Base-by-base conservation (phyloP, 2,797 vertebrate species). In the Dendrocincla tyrannina region DNA sequence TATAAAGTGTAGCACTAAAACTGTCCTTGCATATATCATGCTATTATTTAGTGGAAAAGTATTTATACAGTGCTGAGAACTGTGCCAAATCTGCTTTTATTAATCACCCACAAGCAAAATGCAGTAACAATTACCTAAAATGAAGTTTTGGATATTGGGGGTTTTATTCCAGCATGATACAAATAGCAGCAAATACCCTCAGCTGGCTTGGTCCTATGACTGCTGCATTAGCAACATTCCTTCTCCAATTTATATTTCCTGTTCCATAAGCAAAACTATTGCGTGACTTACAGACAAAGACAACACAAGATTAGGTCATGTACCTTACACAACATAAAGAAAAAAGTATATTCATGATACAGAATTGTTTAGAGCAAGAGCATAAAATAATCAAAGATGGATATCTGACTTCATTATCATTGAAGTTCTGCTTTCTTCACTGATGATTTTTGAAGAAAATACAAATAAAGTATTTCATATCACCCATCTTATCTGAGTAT, bases 111-210 rank as follows among this genome's bases (percentile, higher is more conserved):
- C 18, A 53, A 89, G 78, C 17, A 59, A 95, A 70, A 94, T 50
- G 59, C 72, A 94, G 47, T 35, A 80, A 93, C 86, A 89, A 97
- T 88, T 93, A 89, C 73, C 32, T 88, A 56, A 47, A 89, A n/a
- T 16, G 46, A 75, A 60, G 33, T 77, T 89, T 74, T 95, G 77
- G 59, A 75, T 63, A 70, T 22, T 32, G 73, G 24, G 52, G 35
- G 67, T 96, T 56, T 83, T 62, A 7, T 84, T 95, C 80, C 93
- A 96, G 77, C 77, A 89, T 49, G 64, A 91, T 35, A 76, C 13
- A 85, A 55, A 70, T 5, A 90, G 30, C 23, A 35, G 50, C 58
- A 94, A 80, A 93, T 60, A 85, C 47, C 33, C 67, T 72, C 46
- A 24, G 25, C 3, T 32, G n/a, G n/a, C 62, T 39, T 44, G 66